Evolutionary conservation across 2,888 invertebrate species (phyloP).

Genomic region (Augochlorella aurata): DNA sequence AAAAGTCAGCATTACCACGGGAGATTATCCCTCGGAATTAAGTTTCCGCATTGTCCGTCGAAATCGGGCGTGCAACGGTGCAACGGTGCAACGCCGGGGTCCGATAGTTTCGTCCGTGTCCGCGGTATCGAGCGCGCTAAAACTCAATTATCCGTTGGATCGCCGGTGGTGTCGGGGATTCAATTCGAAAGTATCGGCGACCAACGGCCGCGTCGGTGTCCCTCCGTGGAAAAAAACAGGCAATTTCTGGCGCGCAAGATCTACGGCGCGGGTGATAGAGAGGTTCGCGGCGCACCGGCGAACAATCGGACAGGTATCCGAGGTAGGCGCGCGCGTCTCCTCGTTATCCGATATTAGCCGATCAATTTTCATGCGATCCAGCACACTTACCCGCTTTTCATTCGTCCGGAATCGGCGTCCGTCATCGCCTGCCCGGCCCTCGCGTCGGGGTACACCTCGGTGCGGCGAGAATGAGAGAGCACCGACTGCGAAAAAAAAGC

Average conservation of each 20-base stretch:
- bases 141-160: slow-evolving; percentile 7
- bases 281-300: not conserved
- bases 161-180: not conserved
- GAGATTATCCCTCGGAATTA: slow-evolving; percentile 30
- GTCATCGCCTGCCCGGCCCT: slow-evolving; percentile 14
- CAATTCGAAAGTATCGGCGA: not conserved
- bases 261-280: not conserved
- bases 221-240: not conserved
- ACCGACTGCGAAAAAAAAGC: not conserved
- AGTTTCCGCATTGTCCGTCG: slow-evolving; percentile 31
- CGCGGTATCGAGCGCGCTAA: slow-evolving; percentile 9
- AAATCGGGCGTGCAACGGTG: not conserved
- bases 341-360: slow-evolving; percentile 57
- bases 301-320: slow-evolving; percentile 19
- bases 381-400: slow-evolving; percentile 51
- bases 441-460: slow-evolving; percentile 19
- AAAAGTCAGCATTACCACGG: slow-evolving; percentile 25
- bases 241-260: slow-evolving; percentile 1
- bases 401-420: slow-evolving; percentile 41
- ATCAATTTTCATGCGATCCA: slow-evolving; percentile 60
- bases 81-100: not conserved
- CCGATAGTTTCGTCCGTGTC: not conserved
- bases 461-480: slow-evolving; percentile 17
- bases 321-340: slow-evolving; percentile 4
- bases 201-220: too few relatives aligned